Conservation (phyloP, 1,140 invertebrate species). For the Caenorhabditis latens region DNA sequence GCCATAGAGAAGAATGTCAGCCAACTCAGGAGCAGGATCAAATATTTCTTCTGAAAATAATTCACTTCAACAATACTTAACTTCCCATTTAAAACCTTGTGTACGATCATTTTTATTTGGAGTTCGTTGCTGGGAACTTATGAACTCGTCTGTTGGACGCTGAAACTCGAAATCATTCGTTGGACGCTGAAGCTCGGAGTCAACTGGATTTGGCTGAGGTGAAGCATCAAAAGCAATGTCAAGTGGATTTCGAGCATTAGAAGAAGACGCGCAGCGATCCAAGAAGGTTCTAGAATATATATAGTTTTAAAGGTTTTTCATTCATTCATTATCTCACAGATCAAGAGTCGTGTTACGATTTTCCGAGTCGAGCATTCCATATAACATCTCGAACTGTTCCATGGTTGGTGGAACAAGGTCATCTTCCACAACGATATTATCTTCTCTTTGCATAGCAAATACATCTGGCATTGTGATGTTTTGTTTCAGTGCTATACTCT, state of each 20-base stretch:
- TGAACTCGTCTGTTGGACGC: not conserved
- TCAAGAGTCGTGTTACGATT: no score
- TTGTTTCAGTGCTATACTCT: slow-evolving; percentile 1
- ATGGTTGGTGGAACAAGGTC: not conserved
- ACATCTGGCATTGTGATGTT: slow-evolving; percentile 30
- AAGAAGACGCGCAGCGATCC: not conserved
- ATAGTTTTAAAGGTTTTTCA: not conserved
- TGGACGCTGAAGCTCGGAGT: not conserved
- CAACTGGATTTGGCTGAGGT: no score
- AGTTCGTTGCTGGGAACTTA: not conserved
- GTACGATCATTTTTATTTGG: not conserved
- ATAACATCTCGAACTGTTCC: not conserved
- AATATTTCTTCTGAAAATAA: not conserved
- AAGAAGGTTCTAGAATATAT: slow-evolving; percentile 22
- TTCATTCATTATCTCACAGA: no score
- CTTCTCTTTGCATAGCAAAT: not conserved
- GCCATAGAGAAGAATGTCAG: not conserved
- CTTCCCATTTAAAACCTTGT: not conserved
- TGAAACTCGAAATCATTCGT: not conserved
- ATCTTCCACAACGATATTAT: not conserved
- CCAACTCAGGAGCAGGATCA: not conserved
- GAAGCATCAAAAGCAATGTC: no score
- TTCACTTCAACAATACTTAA: no score
- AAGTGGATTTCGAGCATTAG: not conserved
- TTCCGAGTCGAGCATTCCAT: not conserved